These are phyloP conservation scores for Physella acuta DNA, from an alignment of 1,140 invertebrate species.

Conservation along the genomic window DNA sequence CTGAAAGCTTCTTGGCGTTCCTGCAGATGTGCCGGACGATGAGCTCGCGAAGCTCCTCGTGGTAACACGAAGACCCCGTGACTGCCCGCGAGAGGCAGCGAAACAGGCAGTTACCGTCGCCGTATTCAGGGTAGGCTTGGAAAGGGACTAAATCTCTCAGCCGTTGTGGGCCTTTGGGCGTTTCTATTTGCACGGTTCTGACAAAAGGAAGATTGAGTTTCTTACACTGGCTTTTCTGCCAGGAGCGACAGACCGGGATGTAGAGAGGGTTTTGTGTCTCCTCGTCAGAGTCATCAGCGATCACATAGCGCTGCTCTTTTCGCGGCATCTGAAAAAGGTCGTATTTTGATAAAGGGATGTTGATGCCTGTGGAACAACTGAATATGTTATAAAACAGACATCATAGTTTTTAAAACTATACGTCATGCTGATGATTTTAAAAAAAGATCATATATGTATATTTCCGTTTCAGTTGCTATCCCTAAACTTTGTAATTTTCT, in stretches of 20 bases:
- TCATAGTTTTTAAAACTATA: no score
- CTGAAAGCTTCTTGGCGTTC: background rate
- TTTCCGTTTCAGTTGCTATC: no score
- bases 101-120: conserved; percentile 10
- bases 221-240: conserved; percentile 1
- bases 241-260: background rate
- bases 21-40: background rate
- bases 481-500: no score
- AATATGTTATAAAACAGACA: no score
- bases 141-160: background rate
- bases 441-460: no score
- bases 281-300: no score
- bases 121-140: background rate
- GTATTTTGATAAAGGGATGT: no score
- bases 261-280: no score
- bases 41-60: background rate
- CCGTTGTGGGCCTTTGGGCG: background rate
- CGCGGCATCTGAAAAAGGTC: no score
- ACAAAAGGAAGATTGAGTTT: background rate
- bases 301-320: no score
- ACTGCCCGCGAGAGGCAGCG: background rate
- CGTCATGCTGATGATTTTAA: no score
- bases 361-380: no score
- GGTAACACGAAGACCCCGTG: background rate
- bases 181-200: background rate